Evolutionary conservation across 2,888 invertebrate genomes (phyloP).

Genomic region (Taenaris catops): DNA sequence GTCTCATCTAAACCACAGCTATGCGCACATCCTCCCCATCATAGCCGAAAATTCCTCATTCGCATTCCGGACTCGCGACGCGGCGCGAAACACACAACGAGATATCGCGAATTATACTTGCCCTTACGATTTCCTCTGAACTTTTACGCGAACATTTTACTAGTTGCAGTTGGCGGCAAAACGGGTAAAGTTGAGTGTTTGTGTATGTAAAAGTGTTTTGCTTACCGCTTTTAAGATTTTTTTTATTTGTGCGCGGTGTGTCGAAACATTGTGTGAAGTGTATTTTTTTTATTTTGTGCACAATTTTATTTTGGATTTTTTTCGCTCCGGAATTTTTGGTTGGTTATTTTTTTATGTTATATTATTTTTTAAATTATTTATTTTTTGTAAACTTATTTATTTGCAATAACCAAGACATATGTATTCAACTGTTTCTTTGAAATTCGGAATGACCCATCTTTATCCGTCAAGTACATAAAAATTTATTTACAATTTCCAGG

Average conservation of each 20-base stretch:
- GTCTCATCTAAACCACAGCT: conserved; percentile 78
- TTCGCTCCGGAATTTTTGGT: conserved; percentile 73
- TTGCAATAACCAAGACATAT: too few relatives aligned
- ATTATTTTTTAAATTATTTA: conserved; percentile 28
- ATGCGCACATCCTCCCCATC: conserved; percentile 76
- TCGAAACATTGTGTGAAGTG: conserved; percentile 68
- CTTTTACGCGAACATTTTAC: conserved; percentile 38
- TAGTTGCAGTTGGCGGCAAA: conserved; percentile 65
- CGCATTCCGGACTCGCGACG: conserved; percentile 56
- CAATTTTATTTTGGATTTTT: conserved; percentile 72
- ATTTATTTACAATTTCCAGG: too few relatives aligned
- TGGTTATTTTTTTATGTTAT: conserved; percentile 51
- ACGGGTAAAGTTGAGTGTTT: conserved; percentile 74
- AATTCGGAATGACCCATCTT: too few relatives aligned
- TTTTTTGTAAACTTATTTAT: too few relatives aligned
- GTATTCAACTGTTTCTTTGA: too few relatives aligned
- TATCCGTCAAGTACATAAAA: too few relatives aligned
- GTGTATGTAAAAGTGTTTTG: conserved; percentile 60
- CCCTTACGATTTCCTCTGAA: conserved; percentile 25
- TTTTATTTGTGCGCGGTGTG: conserved; percentile 62
- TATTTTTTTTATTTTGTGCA: conserved; percentile 67
- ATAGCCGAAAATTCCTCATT: conserved; percentile 68
- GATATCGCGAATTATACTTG: conserved; percentile 43
- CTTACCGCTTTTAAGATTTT: conserved; percentile 61
- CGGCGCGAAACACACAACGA: conserved; percentile 54